A percentile compares a stretch with the other conserved stretches of the same genome.
Conservation (phyloP, 2,888 invertebrate species). For the Scaptomyza flava region DNA sequence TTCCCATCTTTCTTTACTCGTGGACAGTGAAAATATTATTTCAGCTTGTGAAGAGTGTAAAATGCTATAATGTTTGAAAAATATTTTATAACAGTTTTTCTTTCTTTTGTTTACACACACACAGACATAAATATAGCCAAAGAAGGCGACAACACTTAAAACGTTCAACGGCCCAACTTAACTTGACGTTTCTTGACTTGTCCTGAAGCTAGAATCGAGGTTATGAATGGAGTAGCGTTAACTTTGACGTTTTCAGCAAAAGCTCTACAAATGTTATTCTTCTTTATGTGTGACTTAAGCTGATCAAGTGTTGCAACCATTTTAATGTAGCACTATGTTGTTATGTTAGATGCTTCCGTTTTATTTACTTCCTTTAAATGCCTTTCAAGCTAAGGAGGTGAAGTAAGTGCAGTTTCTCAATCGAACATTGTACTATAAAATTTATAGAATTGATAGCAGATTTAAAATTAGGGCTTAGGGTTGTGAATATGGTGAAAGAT, state of each 20-base stretch:
- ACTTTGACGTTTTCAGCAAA: slow-evolving; percentile 44
- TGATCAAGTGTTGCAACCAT: slow-evolving; percentile 69
- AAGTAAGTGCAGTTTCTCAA: too few species aligned
- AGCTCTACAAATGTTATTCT: slow-evolving; percentile 69
- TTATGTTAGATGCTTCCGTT: slow-evolving; percentile 8
- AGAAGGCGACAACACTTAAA: slow-evolving; percentile 23
- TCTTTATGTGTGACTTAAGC: slow-evolving; percentile 77
- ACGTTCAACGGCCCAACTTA: neutral
- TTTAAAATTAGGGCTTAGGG: too few species aligned
- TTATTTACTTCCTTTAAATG: slow-evolving; percentile 23
- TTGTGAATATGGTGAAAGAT: too few species aligned
- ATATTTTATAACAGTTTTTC: slow-evolving; percentile 56
- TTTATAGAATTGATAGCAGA: too few species aligned
- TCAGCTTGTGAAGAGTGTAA: slow-evolving; percentile 79
- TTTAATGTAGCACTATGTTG: neutral
- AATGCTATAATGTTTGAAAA: slow-evolving; percentile 76
- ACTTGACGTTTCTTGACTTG: slow-evolving; percentile 36
- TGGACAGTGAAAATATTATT: slow-evolving; percentile 70
- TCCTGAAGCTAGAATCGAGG: slow-evolving; percentile 39
- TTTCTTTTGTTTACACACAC: slow-evolving; percentile 23
- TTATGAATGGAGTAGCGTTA: slow-evolving; percentile 32
- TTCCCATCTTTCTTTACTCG: slow-evolving; percentile 7
- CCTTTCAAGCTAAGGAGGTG: slow-evolving; percentile 17
- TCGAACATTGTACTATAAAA: too few species aligned
- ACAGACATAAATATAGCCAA: slow-evolving; percentile 12